These are phyloP conservation scores for Heliconius sara DNA, from an alignment of 2,888 invertebrate genomes.

Conservation along the genomic window DNA sequence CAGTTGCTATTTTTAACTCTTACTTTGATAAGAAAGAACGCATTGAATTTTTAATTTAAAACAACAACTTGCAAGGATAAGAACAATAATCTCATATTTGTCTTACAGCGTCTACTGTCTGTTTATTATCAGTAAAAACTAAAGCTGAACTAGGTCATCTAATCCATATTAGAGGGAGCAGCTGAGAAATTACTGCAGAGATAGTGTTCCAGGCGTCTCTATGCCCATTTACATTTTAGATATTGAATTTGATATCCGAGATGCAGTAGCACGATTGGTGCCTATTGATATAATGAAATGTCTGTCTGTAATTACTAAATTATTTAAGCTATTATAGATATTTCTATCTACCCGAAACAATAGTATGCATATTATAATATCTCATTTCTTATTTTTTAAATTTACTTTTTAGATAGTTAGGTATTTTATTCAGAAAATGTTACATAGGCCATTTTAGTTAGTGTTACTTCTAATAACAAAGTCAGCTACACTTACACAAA, in stretches of 20 bases:
- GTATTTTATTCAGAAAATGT: too few relatives aligned
- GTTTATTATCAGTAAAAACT: constrained; percentile 20
- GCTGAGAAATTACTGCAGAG: constrained; percentile 31
- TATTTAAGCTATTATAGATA: too few relatives aligned
- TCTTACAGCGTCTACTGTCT: background rate
- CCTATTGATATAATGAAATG: background rate
- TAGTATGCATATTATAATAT: too few relatives aligned
- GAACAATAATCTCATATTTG: background rate
- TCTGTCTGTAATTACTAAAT: background rate
- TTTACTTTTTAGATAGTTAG: too few relatives aligned
- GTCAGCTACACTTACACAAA: too few relatives aligned
- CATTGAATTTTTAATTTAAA: background rate
- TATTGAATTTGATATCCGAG: constrained; percentile 18
- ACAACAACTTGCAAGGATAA: background rate
- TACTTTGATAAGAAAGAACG: background rate
- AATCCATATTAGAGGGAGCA: constrained; percentile 30
- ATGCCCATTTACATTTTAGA: constrained; percentile 22
- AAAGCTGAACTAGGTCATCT: constrained; percentile 29
- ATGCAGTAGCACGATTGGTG: background rate
- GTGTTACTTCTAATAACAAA: too few relatives aligned
- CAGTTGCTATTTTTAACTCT: background rate
- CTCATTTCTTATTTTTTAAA: too few relatives aligned
- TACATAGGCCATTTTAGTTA: too few relatives aligned
- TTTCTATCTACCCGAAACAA: too few relatives aligned
- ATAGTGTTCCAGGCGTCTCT: constrained; percentile 5